phyloP scores from a whole-genome alignment of 2,888 invertebrate genomes.

The Troides aeacus region DNA sequence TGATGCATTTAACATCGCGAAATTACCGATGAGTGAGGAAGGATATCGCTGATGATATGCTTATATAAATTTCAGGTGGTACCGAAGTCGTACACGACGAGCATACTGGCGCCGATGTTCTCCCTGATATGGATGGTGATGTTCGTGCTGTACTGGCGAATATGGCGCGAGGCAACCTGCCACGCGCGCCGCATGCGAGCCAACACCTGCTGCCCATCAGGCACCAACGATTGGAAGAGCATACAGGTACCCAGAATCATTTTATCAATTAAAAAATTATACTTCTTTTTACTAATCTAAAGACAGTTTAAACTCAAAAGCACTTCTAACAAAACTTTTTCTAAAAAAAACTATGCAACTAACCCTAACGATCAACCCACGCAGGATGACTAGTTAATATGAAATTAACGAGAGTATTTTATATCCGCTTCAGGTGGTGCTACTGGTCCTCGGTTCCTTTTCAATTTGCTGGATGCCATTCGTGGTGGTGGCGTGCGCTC shows the following conservation, averaged over 20 bases:
- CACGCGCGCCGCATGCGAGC: constrained; percentile 85
- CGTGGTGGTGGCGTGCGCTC: constrained; percentile 83
- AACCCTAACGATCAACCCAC: too few species aligned
- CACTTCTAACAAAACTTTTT: too few species aligned
- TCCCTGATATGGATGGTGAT: constrained; percentile 86
- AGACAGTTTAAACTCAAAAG: too few species aligned
- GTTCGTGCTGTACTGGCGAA: constrained; percentile 87
- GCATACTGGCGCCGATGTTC: constrained; percentile 85
- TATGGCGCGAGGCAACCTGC: constrained; percentile 87
- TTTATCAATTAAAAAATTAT: neutral
- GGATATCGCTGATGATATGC: too few species aligned
- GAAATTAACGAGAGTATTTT: too few species aligned
- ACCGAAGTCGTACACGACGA: constrained; percentile 73
- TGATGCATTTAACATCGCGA: too few species aligned
- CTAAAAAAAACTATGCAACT: too few species aligned
- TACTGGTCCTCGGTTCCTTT: constrained; percentile 88
- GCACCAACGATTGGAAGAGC: constrained; percentile 86
- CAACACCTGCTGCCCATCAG: constrained; percentile 78
- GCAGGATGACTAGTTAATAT: too few species aligned
- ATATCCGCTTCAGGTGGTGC: constrained; percentile 82
- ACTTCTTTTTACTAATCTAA: neutral
- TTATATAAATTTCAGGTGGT: constrained; percentile 61
- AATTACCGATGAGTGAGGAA: too few species aligned
- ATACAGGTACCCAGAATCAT: constrained; percentile 80
- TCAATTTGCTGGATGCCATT: constrained; percentile 91